Evolutionary conservation across 2,113 vertebrate genomes (phyloP).

Genomic region (Aptenodytes patagonicus): DNA sequence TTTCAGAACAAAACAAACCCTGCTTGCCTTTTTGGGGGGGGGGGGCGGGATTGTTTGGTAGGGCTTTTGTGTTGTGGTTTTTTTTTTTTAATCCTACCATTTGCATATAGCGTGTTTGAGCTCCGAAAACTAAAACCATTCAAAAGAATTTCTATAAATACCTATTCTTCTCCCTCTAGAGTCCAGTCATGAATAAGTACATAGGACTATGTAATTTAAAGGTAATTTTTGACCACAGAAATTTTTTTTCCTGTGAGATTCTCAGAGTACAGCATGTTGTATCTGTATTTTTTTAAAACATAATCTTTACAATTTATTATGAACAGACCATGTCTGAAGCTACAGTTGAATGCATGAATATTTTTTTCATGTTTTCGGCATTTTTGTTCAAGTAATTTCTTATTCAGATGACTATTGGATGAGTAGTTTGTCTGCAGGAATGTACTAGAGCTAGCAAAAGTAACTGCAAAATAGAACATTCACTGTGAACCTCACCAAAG

Average conservation of each 20-base stretch:
- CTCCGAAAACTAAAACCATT: not conserved
- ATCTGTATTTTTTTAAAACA: not conserved
- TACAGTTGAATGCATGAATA: not conserved
- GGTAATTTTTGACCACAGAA: not conserved
- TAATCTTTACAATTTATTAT: not conserved
- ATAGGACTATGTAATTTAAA: not conserved
- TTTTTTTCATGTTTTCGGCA: not conserved
- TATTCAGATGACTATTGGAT: not conserved
- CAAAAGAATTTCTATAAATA: not conserved
- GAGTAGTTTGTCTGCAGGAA: not conserved
- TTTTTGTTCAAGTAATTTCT: not conserved
- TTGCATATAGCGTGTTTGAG: not conserved
- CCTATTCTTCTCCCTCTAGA: slow-evolving; percentile 4
- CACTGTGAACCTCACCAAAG: not conserved
- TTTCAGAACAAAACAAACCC: not conserved
- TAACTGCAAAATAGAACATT: not conserved
- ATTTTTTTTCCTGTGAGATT: not conserved
- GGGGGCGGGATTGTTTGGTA: not conserved
- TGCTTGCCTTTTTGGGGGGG: no score
- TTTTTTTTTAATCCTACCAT: not conserved
- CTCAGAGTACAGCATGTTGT: not conserved
- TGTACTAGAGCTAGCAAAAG: not conserved
- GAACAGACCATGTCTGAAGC: not conserved
- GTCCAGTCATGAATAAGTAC: not conserved
- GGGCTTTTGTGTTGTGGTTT: not conserved